A percentile compares a stretch with the other conserved stretches of the same genome.
Evolutionary conservation across 1,140 invertebrate genomes (phyloP).

Genomic region (Papilio machaon): DNA sequence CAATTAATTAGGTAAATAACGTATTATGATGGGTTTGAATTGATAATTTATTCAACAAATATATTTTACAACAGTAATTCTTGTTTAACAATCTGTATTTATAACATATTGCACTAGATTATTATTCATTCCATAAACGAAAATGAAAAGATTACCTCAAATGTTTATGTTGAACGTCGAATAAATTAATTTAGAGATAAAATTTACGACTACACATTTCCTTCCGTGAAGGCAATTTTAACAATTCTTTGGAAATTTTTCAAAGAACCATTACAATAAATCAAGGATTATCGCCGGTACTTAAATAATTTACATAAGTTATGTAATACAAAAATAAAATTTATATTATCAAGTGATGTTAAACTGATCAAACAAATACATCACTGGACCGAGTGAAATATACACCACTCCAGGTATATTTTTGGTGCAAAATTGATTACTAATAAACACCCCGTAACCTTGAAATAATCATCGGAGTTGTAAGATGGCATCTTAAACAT

Average conservation of each 20-base stretch:
- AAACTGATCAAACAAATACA: no score
- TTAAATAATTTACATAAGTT: not conserved
- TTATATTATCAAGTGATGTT: no score
- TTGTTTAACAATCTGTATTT: not conserved
- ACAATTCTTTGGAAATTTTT: not conserved
- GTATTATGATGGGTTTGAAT: not conserved
- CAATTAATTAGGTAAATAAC: not conserved
- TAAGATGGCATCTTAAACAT: no score
- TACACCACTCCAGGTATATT: no score
- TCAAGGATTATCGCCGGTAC: not conserved
- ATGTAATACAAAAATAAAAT: not conserved
- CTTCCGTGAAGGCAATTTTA: not conserved
- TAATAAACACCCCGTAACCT: no score
- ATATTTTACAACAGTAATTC: not conserved
- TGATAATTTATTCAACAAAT: not conserved
- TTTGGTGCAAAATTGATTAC: no score
- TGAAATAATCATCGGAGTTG: no score
- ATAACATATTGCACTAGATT: not conserved
- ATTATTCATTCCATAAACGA: not conserved
- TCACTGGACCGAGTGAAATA: no score
- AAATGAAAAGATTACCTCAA: not conserved
- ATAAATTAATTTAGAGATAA: not conserved
- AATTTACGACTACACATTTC: slow-evolving; percentile 8
- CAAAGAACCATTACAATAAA: not conserved
- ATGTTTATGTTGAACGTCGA: not conserved